phyloP scores from a whole-genome alignment of 2,797 vertebrate species.

The Pseudomugil gertrudae region DNA sequence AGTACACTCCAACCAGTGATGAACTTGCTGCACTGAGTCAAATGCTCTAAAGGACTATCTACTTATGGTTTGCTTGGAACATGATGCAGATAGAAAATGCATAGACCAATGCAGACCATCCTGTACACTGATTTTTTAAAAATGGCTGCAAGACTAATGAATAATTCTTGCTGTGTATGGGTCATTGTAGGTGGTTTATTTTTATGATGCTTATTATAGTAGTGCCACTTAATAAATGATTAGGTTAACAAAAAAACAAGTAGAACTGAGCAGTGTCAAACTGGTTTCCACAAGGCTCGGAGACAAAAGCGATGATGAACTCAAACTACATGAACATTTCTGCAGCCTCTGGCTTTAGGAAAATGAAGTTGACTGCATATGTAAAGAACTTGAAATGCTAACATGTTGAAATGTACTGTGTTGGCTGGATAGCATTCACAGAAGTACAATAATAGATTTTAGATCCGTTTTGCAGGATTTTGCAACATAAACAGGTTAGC shows the following conservation, averaged over 20 bases:
- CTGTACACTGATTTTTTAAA: constrained; percentile 7
- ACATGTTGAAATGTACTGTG: constrained; percentile 50
- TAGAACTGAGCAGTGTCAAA: constrained; percentile 15
- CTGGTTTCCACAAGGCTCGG: constrained; percentile 31
- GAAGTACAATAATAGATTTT: constrained; percentile 22
- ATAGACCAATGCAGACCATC: constrained; percentile 12
- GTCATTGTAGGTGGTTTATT: constrained; percentile 11
- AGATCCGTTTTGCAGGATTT: constrained; percentile 46
- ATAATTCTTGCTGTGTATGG: constrained; percentile 14
- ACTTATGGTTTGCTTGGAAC: constrained; percentile 30
- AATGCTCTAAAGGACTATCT: constrained; percentile 55
- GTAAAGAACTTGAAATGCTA: constrained; percentile 38
- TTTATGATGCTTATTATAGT: constrained; percentile 60
- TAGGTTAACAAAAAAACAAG: constrained; percentile 22
- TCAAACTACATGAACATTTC: constrained; percentile 38
- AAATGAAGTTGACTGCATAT: constrained; percentile 15
- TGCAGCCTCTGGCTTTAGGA: constrained; percentile 39
- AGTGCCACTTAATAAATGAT: constrained; percentile 60
- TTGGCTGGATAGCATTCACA: constrained; percentile 19
- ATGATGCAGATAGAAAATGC: constrained; percentile 23
- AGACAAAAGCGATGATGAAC: constrained; percentile 42
- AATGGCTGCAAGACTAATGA: constrained; percentile 4
- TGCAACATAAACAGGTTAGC: constrained; percentile 34
- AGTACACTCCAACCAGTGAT: constrained; percentile 54
- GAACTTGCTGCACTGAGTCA: constrained; percentile 43